phyloP scores from a whole-genome alignment of 2,113 vertebrate species.

The Trichomycterus rosablanca region DNA sequence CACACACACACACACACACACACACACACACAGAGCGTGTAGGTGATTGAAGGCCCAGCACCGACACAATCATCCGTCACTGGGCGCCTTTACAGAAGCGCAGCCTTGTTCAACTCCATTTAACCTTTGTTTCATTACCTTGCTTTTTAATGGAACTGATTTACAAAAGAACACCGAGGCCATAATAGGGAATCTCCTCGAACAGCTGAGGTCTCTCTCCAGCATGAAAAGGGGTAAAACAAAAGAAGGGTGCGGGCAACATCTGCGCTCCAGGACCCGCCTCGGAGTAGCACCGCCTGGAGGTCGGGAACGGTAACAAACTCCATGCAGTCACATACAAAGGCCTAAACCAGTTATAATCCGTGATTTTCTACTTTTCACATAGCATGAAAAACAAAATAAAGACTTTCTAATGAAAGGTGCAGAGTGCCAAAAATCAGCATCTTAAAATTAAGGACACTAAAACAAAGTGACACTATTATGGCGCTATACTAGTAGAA shows the following conservation, averaged over 20 bases:
- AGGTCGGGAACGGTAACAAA: conserved; percentile 43
- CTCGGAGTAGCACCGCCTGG: conserved; percentile 55
- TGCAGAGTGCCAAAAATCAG: no score
- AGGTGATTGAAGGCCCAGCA: conserved; percentile 21
- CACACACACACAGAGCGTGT: conserved; percentile 18
- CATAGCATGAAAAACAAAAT: no score
- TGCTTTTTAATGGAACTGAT: conserved; percentile 78
- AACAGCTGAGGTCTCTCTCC: conserved; percentile 76
- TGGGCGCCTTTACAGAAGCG: conserved; percentile 51
- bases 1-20: conserved; percentile 11
- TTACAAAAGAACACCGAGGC: conserved; percentile 78
- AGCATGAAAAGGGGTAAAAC: conserved; percentile 64
- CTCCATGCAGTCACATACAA: neutral
- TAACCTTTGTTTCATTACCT: conserved; percentile 74
- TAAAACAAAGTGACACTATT: no score
- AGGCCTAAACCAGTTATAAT: no score
- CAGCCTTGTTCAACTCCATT: conserved; percentile 64
- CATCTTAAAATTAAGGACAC: no score
- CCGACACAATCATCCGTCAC: conserved; percentile 46
- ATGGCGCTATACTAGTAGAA: no score
- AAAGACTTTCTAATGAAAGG: no score
- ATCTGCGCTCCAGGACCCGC: conserved; percentile 67
- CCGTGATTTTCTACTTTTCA: no score
- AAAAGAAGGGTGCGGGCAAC: conserved; percentile 68
- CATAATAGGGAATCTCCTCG: conserved; percentile 76